A percentile compares a stretch with the other conserved stretches of the same genome.
These are phyloP conservation scores for Oryzaephilus surinamensis DNA, from an alignment of 1,140 invertebrate genomes.

Conservation along the genomic window DNA sequence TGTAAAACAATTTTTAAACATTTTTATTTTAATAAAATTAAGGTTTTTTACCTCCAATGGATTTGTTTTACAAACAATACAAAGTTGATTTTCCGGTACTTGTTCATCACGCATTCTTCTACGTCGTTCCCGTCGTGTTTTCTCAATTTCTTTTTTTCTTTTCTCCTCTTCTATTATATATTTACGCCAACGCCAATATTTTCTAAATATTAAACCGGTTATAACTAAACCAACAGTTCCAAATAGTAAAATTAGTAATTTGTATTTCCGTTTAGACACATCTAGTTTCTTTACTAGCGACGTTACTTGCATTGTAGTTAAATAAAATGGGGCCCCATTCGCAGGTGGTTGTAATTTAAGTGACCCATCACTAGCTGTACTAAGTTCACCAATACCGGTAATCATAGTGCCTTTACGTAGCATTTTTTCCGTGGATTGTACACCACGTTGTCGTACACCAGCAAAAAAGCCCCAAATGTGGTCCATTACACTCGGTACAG, in stretches of 20 bases:
- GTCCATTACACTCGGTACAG: constrained; percentile 55
- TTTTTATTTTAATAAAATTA: constrained; percentile 1
- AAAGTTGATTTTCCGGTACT: constrained; percentile 54
- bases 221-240: constrained; percentile 55
- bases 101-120: constrained; percentile 49
- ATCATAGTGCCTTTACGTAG: constrained; percentile 61
- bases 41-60: constrained; percentile 50
- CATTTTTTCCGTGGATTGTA: constrained; percentile 72
- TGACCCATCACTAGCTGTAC: constrained; percentile 37
- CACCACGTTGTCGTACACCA: constrained; percentile 58
- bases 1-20: constrained; percentile 33
- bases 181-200: constrained; percentile 46
- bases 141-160: constrained; percentile 48
- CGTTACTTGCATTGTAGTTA: constrained; percentile 46
- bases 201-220: constrained; percentile 49
- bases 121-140: constrained; percentile 50
- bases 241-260: constrained; percentile 53
- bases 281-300: constrained; percentile 49
- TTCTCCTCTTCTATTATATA: constrained; percentile 44
- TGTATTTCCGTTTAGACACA: constrained; percentile 51
- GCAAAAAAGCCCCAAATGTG: constrained; percentile 71
- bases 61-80: constrained; percentile 65
- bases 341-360: constrained; percentile 56
- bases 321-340: constrained; percentile 56
- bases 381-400: constrained; percentile 64